Evolutionary conservation across 2,113 vertebrate genomes (phyloP), one percentile per base, ranked within the genome.

Genomic region (Poeciliopsis turrubarensis): DNA sequence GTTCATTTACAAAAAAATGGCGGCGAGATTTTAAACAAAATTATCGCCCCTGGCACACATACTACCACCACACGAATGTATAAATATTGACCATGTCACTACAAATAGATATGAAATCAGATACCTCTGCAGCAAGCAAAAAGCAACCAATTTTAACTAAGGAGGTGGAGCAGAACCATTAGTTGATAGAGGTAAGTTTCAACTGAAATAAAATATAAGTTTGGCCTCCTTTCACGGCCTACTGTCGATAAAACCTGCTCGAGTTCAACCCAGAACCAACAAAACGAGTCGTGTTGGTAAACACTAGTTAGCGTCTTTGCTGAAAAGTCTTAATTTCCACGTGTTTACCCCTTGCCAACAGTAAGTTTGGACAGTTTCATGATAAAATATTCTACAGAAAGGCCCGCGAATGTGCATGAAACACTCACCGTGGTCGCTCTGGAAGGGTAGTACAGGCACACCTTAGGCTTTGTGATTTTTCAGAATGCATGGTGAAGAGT

Each of bases 311-410:
- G 22, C 22, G 25, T n/a, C 66, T 76, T 60, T 78, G 69, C 70
- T 73, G 60, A 47, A 74, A 26, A 63, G 76, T 82, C 66, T 83
- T 27, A 41, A 30, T 74, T 71, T 60, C 19, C 5, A n/a, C 51
- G 7, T 57, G 51, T n/a, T 57, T 9, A n/a, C 22, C 17, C 22
- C 3, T 54, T 10, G 51, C 51, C 51, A n/a, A 25, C 6, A 25
- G 1, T n/a, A 7, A 25, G 51, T 57, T 57, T 8, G n/a, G n/a
- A n/a, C 22, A 57, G n/a, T 57, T 25, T 57, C 25, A 10, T 57
- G 8, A 57, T 10, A 57, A 57, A 11, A 10, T n/a, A 57, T 57
- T 25, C 51, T 2, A 3, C 10, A 25, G 22, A 57, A 57, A 57
- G 9, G 7, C 25, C 51, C 5, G 15, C 47, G 19, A 54, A 15